Evolutionary conservation across 2,888 invertebrate species (phyloP).

Genomic region (Epistrophe eligans): DNA sequence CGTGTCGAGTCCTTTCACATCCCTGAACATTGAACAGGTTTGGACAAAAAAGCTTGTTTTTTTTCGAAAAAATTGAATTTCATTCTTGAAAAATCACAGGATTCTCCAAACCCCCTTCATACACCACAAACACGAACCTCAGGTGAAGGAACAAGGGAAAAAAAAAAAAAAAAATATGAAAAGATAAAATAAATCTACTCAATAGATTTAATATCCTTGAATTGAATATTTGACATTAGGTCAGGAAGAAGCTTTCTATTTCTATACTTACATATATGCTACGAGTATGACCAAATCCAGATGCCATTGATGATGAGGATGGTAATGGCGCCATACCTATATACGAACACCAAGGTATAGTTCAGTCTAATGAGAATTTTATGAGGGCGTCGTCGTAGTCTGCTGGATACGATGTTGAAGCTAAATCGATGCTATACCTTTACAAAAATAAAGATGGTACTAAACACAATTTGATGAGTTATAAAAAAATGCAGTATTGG

Average conservation of each 20-base stretch:
- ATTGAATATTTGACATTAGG: conserved; percentile 31
- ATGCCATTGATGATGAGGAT: conserved; percentile 18
- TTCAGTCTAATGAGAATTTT: conserved; percentile 38
- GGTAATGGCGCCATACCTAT: neutral
- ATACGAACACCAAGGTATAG: no score
- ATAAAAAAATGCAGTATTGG: neutral
- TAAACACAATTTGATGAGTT: neutral
- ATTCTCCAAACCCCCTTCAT: neutral
- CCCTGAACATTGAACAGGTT: neutral
- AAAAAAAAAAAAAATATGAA: neutral
- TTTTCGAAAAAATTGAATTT: neutral
- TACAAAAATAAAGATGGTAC: neutral
- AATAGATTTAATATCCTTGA: conserved; percentile 29
- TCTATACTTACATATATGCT: neutral
- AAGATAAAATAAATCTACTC: neutral
- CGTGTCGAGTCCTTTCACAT: conserved; percentile 4
- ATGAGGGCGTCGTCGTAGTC: conserved; percentile 20
- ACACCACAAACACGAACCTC: neutral
- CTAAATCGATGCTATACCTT: neutral
- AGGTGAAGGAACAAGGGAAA: neutral
- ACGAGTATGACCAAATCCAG: neutral
- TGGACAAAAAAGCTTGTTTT: neutral
- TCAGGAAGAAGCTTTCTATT: neutral
- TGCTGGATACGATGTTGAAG: no score
- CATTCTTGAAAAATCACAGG: neutral